These are phyloP conservation scores for Diglossa cyanea DNA, from an alignment of 2,797 vertebrate species.

Conservation along the genomic window DNA sequence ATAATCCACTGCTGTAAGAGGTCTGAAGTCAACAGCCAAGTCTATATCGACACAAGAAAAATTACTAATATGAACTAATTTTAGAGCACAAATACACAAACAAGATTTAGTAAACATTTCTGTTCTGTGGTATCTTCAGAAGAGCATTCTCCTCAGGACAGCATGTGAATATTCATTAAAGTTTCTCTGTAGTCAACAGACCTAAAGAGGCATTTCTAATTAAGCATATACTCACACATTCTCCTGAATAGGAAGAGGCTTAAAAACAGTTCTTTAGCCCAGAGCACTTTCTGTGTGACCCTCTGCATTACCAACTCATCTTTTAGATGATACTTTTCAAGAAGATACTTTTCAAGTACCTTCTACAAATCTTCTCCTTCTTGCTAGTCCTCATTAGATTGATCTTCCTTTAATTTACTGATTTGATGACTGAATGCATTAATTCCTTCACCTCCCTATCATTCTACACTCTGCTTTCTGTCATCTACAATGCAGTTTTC, in stretches of 20 bases:
- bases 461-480: neutral
- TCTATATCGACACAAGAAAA: neutral
- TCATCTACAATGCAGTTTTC: neutral
- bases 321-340: neutral
- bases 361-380: neutral
- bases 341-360: neutral
- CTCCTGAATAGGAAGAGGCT: neutral
- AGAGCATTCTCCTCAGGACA: neutral
- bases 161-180: neutral
- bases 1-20: neutral
- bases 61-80: conserved; percentile 17
- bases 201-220: neutral
- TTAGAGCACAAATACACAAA: conserved; percentile 6
- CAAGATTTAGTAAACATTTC: neutral
- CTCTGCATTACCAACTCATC: neutral
- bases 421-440: neutral
- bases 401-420: conserved; percentile 6
- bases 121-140: neutral
- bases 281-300: neutral
- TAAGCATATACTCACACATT: neutral
- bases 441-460: neutral
- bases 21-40: neutral
- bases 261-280: neutral
- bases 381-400: neutral
- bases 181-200: neutral